Base-by-base conservation (phyloP, 2,888 invertebrate genomes). In the Parnassius orleans region DNA sequence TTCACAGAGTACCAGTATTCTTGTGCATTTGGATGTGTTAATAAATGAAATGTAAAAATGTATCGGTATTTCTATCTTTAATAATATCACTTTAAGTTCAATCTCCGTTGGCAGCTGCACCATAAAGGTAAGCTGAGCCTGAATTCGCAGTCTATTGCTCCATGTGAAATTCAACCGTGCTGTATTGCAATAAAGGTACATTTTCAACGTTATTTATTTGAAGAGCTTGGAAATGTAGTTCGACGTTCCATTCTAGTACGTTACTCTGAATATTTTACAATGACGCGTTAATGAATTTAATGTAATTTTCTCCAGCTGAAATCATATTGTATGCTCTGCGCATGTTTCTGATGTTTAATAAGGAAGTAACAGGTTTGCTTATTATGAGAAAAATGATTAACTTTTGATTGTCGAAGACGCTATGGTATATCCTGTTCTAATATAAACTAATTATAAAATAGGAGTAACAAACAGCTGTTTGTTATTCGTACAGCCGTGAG, bases 211-310 rank as follows among this genome's bases (percentile, higher is more conserved):
- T 50, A 41, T 14, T 46, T 19, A 19, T 2, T 2, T 42, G 9
- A 14, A 50, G 3, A 10, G 10, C 10, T 5, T 50, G 15, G 9
- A 19, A n/a, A 15, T 57, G 50, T 41, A 57, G 42, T 43, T 15
- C 43, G 43, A 19, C 12, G 24, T 10, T 19, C 14, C 50, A 41
- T 57, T 51, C 12, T 11, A 57, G 43, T 50, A 50, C 42, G 43
- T 42, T 33, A 48, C 41, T 24, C 19, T 9, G 57, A 51, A 51
- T 51, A 57, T 33, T 33, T 33, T 33, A 33, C 33, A 33, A 33
- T 14, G 57, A 43, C 57, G 57, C 43, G 50, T 19, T 57, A 57
- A 57, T 57, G 24, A 57, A 42, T 57, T 19, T 57, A 51, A 57
- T 51, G 57, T 19, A 57, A 57, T 57, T 57, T 43, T 50, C 50